phyloP scores from a whole-genome alignment of 2,797 vertebrate species.

The Garrulus glandarius region DNA sequence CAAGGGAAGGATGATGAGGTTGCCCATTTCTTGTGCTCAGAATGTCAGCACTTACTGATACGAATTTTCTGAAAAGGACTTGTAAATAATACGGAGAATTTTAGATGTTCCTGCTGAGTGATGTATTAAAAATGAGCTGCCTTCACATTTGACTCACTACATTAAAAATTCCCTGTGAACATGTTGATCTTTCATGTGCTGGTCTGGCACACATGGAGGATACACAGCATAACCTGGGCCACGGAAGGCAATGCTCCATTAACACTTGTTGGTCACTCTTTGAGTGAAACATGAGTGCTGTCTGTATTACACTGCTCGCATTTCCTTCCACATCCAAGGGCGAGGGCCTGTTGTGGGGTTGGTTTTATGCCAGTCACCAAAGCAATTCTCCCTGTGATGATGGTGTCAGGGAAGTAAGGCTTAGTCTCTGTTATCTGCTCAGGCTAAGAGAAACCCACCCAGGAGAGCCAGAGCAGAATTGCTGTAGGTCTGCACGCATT shows the following conservation, averaged over 20 bases:
- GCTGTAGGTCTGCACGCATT: neutral
- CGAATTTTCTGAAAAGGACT: neutral
- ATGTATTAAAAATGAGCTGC: neutral
- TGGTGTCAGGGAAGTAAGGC: neutral
- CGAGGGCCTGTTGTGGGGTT: fast-evolving
- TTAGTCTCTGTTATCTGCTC: neutral
- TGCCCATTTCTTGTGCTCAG: neutral
- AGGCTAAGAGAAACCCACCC: neutral
- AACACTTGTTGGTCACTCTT: neutral
- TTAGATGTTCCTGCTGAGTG: neutral
- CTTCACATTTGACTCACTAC: neutral
- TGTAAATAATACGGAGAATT: neutral
- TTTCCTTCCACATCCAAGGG: neutral
- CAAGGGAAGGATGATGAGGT: neutral
- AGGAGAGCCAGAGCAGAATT: neutral
- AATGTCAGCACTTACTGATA: neutral
- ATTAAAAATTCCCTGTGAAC: neutral
- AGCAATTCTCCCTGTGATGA: neutral
- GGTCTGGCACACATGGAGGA: neutral
- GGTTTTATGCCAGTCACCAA: neutral
- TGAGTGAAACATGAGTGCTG: neutral
- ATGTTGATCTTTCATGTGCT: neutral
- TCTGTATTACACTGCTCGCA: neutral
- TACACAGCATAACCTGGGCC: neutral
- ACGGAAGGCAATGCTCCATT: neutral